phyloP scores from a whole-genome alignment of 2,113 vertebrate genomes.

The Ascaphus truei region DNA sequence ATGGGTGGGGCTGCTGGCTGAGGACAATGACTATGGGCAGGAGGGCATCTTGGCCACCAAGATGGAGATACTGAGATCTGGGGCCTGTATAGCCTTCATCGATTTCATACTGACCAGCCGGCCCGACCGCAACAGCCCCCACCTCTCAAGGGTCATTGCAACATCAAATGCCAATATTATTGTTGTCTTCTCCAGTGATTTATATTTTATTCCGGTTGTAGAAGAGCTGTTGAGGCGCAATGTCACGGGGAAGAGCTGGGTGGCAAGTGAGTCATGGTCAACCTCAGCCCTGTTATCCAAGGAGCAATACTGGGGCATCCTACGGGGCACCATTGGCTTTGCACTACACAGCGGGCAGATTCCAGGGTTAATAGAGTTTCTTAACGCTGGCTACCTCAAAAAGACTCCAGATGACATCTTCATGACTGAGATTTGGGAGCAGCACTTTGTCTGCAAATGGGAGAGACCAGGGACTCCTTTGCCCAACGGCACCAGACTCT shows the following conservation, averaged over 20 bases:
- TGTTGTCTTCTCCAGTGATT: background rate
- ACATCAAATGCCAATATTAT: background rate
- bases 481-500: background rate
- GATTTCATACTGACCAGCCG: background rate
- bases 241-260: background rate
- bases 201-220: background rate
- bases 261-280: background rate
- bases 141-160: background rate
- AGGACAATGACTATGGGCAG: slow-evolving; percentile 38
- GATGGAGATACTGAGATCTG: background rate
- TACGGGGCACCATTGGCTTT: background rate
- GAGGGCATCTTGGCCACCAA: background rate
- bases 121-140: background rate
- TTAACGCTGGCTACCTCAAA: background rate
- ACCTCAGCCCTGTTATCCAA: background rate
- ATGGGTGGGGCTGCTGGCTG: slow-evolving; percentile 28
- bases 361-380: background rate
- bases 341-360: background rate
- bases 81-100: slow-evolving; percentile 7
- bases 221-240: background rate
- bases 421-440: slow-evolving; percentile 22
- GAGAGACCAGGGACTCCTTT: background rate
- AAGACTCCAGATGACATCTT: slow-evolving; percentile 2
- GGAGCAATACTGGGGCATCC: background rate
- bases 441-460: slow-evolving; percentile 22